Evolutionary conservation across 2,797 vertebrate genomes (phyloP).

Genomic region (Malacoctenus gilli): DNA sequence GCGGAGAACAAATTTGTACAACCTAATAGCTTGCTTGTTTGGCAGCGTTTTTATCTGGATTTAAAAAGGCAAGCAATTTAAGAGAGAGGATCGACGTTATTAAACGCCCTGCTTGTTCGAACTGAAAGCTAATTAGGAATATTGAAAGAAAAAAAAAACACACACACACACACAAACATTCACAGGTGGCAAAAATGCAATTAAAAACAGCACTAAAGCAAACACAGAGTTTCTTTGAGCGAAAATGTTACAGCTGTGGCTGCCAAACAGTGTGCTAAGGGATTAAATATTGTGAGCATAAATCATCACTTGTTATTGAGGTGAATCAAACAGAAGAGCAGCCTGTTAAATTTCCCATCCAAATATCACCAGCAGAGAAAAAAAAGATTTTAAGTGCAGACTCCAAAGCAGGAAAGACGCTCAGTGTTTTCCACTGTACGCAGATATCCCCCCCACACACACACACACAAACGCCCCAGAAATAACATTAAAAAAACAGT

Average conservation of each 20-base stretch:
- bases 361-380: conserved; percentile 25
- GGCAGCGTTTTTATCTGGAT: conserved; percentile 43
- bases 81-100: conserved; percentile 27
- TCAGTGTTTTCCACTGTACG: conserved; percentile 24
- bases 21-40: conserved; percentile 49
- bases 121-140: conserved; percentile 37
- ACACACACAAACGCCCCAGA: conserved; percentile 8
- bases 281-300: conserved; percentile 40
- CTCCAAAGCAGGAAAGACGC: conserved; percentile 46
- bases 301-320: conserved; percentile 35
- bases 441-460: too few species aligned
- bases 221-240: conserved; percentile 27
- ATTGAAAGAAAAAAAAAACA: conserved; percentile 3
- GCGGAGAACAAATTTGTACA: conserved; percentile 62
- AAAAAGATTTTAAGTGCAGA: conserved; percentile 60
- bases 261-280: conserved; percentile 29
- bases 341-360: conserved; percentile 13
- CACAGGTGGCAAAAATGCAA: conserved; percentile 45
- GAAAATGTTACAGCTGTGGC: conserved; percentile 34
- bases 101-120: conserved; percentile 30
- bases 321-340: conserved; percentile 38
- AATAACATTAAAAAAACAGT: too few species aligned
- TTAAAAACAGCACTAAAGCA: conserved; percentile 39
- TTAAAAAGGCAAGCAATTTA: conserved; percentile 34
- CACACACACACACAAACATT: conserved; percentile 36